Conservation (phyloP, 2,888 invertebrate genomes). For the Parelbella ahira region DNA sequence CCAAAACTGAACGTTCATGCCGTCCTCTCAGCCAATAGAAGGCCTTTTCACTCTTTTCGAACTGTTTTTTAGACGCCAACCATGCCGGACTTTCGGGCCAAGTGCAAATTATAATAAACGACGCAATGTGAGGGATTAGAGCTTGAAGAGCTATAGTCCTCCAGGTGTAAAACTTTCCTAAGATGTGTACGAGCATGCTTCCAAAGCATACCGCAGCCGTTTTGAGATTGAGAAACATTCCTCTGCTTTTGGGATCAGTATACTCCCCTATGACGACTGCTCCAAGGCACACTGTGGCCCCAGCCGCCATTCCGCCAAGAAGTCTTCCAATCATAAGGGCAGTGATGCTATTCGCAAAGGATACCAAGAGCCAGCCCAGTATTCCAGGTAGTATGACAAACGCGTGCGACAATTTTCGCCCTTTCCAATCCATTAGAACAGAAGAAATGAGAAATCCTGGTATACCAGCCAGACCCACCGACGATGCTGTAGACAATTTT, state of each 20-base stretch:
- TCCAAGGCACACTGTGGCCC: conserved; percentile 42
- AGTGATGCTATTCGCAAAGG: conserved; percentile 38
- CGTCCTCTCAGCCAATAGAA: conserved; percentile 75
- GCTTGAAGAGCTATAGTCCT: conserved; percentile 42
- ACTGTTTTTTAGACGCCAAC: conserved; percentile 74
- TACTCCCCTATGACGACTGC: conserved; percentile 58
- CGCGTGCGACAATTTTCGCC: conserved; percentile 41
- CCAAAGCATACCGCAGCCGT: conserved; percentile 49
- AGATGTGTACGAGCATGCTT: conserved; percentile 40
- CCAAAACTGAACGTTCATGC: conserved; percentile 32
- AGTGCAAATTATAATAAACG: conserved; percentile 50
- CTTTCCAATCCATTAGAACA: conserved; percentile 45
- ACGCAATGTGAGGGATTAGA: conserved; percentile 38
- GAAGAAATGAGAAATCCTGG: conserved; percentile 45
- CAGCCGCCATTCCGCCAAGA: conserved; percentile 43
- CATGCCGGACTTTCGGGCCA: conserved; percentile 83
- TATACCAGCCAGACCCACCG: conserved; percentile 39
- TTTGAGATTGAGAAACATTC: conserved; percentile 53
- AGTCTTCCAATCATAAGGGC: conserved; percentile 43
- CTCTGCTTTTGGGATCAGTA: conserved; percentile 48
- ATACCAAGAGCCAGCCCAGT: conserved; percentile 46
- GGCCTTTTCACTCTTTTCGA: conserved; percentile 66
- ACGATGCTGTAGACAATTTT: conserved; percentile 42
- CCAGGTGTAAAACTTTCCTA: conserved; percentile 44
- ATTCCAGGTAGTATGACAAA: conserved; percentile 44